These are phyloP conservation scores for Periplaneta americana DNA, from an alignment of 1,140 invertebrate genomes.

Conservation along the genomic window DNA sequence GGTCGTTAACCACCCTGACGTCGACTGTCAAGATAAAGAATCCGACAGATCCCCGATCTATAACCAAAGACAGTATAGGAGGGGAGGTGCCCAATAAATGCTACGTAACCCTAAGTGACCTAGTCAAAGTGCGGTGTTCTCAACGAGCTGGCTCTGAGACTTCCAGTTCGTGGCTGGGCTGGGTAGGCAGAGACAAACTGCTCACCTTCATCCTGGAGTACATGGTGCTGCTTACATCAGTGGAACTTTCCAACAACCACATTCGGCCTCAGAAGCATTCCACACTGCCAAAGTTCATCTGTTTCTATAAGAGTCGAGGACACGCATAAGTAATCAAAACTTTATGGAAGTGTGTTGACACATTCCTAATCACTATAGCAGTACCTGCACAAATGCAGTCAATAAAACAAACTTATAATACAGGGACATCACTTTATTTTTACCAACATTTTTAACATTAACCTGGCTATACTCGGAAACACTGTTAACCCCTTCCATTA, in stretches of 20 bases:
- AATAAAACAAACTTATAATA: too few species aligned
- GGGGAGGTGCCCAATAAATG: conserved; percentile 62
- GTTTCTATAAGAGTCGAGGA: not conserved
- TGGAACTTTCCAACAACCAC: conserved; percentile 40
- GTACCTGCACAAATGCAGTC: too few species aligned
- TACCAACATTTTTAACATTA: too few species aligned
- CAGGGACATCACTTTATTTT: too few species aligned
- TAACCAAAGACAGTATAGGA: conserved; percentile 39
- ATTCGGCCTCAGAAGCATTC: conserved; percentile 26
- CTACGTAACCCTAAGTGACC: conserved; percentile 66
- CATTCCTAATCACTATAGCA: not conserved
- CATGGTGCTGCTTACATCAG: conserved; percentile 39
- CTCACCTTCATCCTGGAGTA: conserved; percentile 41
- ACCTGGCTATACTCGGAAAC: too few species aligned
- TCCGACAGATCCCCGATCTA: conserved; percentile 31
- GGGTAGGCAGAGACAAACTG: conserved; percentile 42
- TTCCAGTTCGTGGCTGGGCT: conserved; percentile 15
- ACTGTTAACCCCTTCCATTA: too few species aligned
- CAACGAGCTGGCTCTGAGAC: conserved; percentile 16
- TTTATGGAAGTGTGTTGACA: too few species aligned
- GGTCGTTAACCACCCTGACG: conserved; percentile 63
- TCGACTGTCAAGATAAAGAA: conserved; percentile 33
- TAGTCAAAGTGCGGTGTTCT: conserved; percentile 69
- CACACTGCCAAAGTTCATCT: not conserved
- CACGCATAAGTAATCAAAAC: not conserved